Evolutionary conservation across 2,797 vertebrate genomes (phyloP).

Genomic region (Bradypodion ventrale): DNA sequence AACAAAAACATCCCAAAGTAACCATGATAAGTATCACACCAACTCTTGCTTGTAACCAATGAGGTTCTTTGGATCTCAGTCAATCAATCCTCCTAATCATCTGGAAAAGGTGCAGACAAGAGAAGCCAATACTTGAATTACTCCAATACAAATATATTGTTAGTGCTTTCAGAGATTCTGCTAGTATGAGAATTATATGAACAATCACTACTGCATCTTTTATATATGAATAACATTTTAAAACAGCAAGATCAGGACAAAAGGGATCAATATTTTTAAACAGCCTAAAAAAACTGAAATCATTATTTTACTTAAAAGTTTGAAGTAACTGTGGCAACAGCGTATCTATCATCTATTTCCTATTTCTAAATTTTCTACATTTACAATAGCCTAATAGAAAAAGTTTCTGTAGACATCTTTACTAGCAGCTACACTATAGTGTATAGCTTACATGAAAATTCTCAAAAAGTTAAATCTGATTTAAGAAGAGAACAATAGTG

Average conservation of each 20-base stretch:
- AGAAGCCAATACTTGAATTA: not conserved
- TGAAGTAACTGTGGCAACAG: not conserved
- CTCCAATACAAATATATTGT: not conserved
- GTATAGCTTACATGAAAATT: constrained; percentile 5
- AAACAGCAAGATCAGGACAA: not conserved
- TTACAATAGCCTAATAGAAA: constrained; percentile 17
- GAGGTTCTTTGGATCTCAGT: not conserved
- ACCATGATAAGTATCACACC: not conserved
- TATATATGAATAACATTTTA: constrained; percentile 16
- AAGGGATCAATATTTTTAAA: constrained; percentile 34
- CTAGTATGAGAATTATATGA: not conserved
- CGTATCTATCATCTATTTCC: not conserved
- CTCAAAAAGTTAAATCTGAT: constrained; percentile 4
- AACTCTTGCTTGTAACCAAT: not conserved
- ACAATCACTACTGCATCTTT: not conserved
- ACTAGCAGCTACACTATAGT: constrained; percentile 7
- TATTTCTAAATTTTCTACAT: constrained; percentile 13
- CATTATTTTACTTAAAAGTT: constrained; percentile 8
- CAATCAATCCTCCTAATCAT: not conserved
- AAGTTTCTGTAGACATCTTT: not conserved
- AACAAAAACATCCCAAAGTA: not conserved
- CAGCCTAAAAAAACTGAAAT: not conserved
- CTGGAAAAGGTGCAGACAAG: not conserved
- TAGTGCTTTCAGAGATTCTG: not conserved
- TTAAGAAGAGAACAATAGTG: constrained; percentile 14